Conservation (phyloP, 30 jellyfish, hydroid and myxozoan species). For the Hydractinia echinata region DNA sequence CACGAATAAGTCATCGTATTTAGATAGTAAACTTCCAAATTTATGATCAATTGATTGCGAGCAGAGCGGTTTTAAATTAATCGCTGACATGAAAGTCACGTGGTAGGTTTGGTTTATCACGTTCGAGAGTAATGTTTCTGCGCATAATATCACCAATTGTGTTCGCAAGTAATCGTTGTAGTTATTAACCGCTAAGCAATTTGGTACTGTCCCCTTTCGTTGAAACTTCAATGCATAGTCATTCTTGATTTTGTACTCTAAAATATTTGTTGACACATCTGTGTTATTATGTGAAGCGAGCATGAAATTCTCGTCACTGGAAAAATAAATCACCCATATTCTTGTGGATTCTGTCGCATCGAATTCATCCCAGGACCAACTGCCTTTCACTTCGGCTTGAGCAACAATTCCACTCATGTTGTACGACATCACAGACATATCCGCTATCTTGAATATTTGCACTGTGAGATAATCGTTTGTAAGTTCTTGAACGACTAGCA, state of each 20-base stretch:
- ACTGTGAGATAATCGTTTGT: slow-evolving; percentile 81
- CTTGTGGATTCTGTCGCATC: slow-evolving; percentile 97
- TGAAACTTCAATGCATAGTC: slow-evolving; percentile 66
- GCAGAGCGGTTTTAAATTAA: slow-evolving; percentile 55
- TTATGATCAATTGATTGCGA: slow-evolving; percentile 75
- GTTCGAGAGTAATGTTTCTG: slow-evolving; percentile 87
- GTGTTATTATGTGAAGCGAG: slow-evolving; percentile 81
- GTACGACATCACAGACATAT: slow-evolving; percentile 87
- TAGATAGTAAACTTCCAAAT: slow-evolving; percentile 89
- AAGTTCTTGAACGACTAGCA: slow-evolving; percentile 81
- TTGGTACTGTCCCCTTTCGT: slow-evolving; percentile 50
- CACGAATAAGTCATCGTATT: slow-evolving; percentile 86
- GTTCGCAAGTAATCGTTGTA: slow-evolving; percentile 80
- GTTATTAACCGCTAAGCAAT: slow-evolving; percentile 84
- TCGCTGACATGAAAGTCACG: slow-evolving; percentile 48
- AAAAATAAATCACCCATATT: slow-evolving; percentile 85
- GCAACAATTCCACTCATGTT: slow-evolving; percentile 93
- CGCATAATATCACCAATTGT: slow-evolving; percentile 81
- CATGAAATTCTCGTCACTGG: slow-evolving; percentile 63
- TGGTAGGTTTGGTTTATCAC: slow-evolving; percentile 88
- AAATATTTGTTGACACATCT: slow-evolving; percentile 60
- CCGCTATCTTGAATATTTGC: slow-evolving; percentile 70
- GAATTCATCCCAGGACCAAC: slow-evolving; percentile 97
- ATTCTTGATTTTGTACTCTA: slow-evolving; percentile 67
- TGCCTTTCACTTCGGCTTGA: slow-evolving; percentile 93